phyloP scores from a whole-genome alignment of 2,113 vertebrate genomes.

The Caranx ignobilis region DNA sequence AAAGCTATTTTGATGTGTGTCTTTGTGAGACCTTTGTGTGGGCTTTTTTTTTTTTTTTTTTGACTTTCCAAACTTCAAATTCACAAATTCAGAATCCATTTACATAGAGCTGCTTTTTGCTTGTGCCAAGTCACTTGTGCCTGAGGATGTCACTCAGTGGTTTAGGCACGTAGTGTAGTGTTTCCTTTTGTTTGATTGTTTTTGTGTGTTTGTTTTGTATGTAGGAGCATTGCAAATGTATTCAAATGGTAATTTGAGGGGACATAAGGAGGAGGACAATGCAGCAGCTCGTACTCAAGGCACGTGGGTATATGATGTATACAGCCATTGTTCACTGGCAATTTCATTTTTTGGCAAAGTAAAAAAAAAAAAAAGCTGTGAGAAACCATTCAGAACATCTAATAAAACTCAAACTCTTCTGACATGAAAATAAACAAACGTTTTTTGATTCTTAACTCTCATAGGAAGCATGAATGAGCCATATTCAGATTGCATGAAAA shows the following conservation, averaged over 20 bases:
- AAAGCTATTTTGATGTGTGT: slow-evolving; percentile 72
- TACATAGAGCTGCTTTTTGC: slow-evolving; percentile 41
- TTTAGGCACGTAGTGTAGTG: slow-evolving; percentile 3
- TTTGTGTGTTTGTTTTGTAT: slow-evolving; percentile 26
- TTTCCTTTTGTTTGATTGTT: slow-evolving; percentile 23
- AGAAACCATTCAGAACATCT: slow-evolving; percentile 1
- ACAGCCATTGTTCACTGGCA: not conserved
- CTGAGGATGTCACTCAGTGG: slow-evolving; percentile 23
- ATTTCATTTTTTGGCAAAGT: slow-evolving; percentile 17
- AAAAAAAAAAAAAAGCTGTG: not conserved
- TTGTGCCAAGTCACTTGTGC: slow-evolving; percentile 39
- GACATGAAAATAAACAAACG: not conserved
- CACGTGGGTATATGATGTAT: not conserved
- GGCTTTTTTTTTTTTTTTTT: slow-evolving; percentile 58
- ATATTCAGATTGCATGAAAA: not conserved
- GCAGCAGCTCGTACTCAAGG: not conserved
- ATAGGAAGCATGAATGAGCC: not conserved
- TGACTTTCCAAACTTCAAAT: slow-evolving; percentile 69
- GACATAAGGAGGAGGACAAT: slow-evolving; percentile 2
- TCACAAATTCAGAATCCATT: slow-evolving; percentile 57
- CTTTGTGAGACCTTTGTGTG: slow-evolving; percentile 74
- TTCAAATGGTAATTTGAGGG: slow-evolving; percentile 28
- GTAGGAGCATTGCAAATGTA: slow-evolving; percentile 21
- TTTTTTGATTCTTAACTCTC: not conserved
- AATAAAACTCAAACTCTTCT: not conserved